Conservation (phyloP, 2,888 invertebrate genomes). For the Nemapogon koenigi region DNA sequence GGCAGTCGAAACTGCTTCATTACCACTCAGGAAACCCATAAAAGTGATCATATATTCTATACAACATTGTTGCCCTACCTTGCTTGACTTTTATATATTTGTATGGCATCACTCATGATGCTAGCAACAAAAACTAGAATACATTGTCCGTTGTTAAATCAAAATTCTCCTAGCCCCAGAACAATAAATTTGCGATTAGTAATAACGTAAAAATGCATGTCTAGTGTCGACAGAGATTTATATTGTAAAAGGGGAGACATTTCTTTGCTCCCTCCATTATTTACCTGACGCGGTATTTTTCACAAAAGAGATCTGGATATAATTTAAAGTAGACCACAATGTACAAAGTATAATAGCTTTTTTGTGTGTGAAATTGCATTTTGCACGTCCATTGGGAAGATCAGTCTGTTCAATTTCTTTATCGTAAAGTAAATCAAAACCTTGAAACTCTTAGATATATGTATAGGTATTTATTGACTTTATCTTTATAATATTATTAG, state of each 20-base stretch:
- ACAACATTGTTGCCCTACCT: conserved; percentile 38
- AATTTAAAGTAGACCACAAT: conserved; percentile 56
- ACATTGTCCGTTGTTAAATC: conserved; percentile 56
- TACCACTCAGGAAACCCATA: conserved; percentile 42
- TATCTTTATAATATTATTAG: no score
- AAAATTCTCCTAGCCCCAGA: conserved; percentile 41
- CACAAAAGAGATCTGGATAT: conserved; percentile 30
- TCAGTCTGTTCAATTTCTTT: conserved; percentile 26
- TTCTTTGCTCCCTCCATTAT: conserved; percentile 30
- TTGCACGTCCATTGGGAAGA: conserved; percentile 32
- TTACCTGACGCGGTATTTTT: conserved; percentile 49
- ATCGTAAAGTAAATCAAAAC: no score
- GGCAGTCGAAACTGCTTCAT: conserved; percentile 52
- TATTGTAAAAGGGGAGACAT: conserved; percentile 35
- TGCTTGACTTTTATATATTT: conserved; percentile 23
- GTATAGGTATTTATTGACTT: no score
- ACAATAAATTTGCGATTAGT: conserved; percentile 62
- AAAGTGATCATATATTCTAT: conserved; percentile 29
- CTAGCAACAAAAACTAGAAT: conserved; percentile 28
- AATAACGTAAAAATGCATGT: conserved; percentile 43
- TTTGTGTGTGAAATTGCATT: conserved; percentile 45
- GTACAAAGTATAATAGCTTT: conserved; percentile 31
- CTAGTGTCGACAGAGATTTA: conserved; percentile 46
- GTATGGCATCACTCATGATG: conserved; percentile 20
- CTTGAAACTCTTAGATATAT: no score